These are phyloP conservation scores for Agrotis ipsilon DNA, from an alignment of 2,888 invertebrate genomes.

Conservation along the genomic window DNA sequence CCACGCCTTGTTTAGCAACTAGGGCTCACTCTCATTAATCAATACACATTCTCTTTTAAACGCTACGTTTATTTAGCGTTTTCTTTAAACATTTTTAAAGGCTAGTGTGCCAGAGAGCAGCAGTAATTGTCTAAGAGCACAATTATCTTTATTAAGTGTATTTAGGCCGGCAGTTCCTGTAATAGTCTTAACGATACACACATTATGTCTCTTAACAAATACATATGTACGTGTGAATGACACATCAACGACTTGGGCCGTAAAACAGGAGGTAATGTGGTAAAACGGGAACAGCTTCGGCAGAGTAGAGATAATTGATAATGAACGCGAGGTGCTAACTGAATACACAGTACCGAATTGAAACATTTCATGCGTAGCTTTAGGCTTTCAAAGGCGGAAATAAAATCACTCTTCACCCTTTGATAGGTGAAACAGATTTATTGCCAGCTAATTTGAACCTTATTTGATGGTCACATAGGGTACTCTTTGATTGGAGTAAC, in stretches of 20 bases:
- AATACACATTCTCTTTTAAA: slow-evolving; percentile 76
- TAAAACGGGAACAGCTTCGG: slow-evolving; percentile 28
- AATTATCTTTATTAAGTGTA: slow-evolving; percentile 72
- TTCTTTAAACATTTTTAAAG: slow-evolving; percentile 38
- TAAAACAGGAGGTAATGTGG: slow-evolving; percentile 30
- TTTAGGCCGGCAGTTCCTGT: slow-evolving; percentile 69
- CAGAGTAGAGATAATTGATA: slow-evolving; percentile 42
- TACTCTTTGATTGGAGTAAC: background rate
- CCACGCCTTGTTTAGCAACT: slow-evolving; percentile 84
- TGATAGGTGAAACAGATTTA: too few relatives aligned
- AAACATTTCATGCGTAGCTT: background rate
- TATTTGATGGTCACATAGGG: slow-evolving; percentile 9
- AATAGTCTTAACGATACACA: slow-evolving; percentile 62
- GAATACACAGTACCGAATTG: slow-evolving; percentile 14
- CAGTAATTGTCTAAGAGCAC: slow-evolving; percentile 70
- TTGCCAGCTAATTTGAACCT: slow-evolving; percentile 3
- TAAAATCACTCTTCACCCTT: background rate
- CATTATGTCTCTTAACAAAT: slow-evolving; percentile 40
- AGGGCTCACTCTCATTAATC: slow-evolving; percentile 81
- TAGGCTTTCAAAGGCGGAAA: background rate
- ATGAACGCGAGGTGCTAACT: slow-evolving; percentile 17
- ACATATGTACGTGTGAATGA: slow-evolving; percentile 58
- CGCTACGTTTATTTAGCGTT: slow-evolving; percentile 57
- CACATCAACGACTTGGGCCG: slow-evolving; percentile 52
- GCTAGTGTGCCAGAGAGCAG: background rate